Evolutionary conservation across 2,797 vertebrate species (phyloP), one percentile per base, ranked within the genome.

Genomic region (Glyptemys insculpta): DNA sequence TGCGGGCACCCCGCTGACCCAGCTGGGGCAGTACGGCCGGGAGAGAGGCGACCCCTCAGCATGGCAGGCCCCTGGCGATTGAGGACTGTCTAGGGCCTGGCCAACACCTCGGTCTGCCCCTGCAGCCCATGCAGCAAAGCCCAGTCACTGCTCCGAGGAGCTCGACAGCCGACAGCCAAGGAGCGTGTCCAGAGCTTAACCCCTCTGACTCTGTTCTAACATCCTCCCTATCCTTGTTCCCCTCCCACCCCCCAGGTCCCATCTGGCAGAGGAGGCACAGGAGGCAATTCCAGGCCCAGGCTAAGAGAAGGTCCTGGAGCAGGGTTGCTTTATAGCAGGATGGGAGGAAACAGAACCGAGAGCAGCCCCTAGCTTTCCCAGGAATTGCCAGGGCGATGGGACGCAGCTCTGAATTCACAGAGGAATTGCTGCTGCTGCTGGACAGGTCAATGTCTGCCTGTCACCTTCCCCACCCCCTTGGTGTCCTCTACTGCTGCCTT

Each of bases 71-170:
- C 6, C 59, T 18, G 59, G 7, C 2, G 2, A 5, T 8, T 65
- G 59, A 23, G 27, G 29, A 12, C 8, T 68, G 62, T 37, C 8
- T 5, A 9, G 34, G 34, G 18, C 8, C 16, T 8, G 15, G 62
- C 5, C 34, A 65, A n/a, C 62, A 65, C 34, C 15, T n/a, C 1
- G 5, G 57, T 12, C 29, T 31, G 12, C 12, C 57, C 27, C 12
- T 1, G 3, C 29, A 14, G 3, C 57, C 29, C 62, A n/a, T 18
- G 34, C 7, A 19, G 31, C 2, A 4, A n/a, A 2, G 8, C 34
- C 34, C 16, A n/a, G 16, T 18, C 1, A 2, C 4, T n/a, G 34
- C 34, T 18, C 34, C 34, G 37, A 16, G 4, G 34, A n/a, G 4
- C 31, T 68, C 8, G 1, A 16, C 62, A 68, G 34, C 34, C 1